Evolutionary conservation across 2,888 invertebrate species (phyloP).

Genomic region (Drosophila stalkeri): DNA sequence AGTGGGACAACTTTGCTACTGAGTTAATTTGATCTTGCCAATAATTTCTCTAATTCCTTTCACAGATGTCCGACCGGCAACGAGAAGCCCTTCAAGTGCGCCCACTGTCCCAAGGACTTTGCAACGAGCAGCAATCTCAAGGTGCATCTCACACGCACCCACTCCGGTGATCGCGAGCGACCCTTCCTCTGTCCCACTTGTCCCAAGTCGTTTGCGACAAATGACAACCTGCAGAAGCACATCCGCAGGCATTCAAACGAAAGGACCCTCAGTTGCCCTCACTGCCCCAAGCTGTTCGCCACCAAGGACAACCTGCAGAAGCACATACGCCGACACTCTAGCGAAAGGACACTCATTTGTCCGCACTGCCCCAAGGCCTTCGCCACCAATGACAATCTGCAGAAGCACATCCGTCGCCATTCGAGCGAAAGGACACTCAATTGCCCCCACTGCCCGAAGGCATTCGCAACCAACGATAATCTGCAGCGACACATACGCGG

Average conservation of each 20-base stretch:
- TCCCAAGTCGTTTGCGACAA: slow-evolving; percentile 50
- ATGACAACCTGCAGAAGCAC: slow-evolving; percentile 53
- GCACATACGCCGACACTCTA: slow-evolving; percentile 50
- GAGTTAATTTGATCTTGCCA: neutral
- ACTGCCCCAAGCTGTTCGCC: slow-evolving; percentile 55
- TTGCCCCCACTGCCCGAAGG: slow-evolving; percentile 54
- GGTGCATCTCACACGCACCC: slow-evolving; percentile 49
- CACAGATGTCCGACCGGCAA: slow-evolving; percentile 27
- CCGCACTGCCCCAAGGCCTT: slow-evolving; percentile 55
- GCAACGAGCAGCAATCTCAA: slow-evolving; percentile 54
- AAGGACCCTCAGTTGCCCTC: slow-evolving; percentile 46
- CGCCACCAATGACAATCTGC: slow-evolving; percentile 54
- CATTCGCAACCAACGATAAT: slow-evolving; percentile 55
- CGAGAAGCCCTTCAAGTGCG: slow-evolving; percentile 51
- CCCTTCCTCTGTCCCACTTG: slow-evolving; percentile 52
- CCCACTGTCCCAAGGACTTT: slow-evolving; percentile 50
- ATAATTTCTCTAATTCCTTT: neutral
- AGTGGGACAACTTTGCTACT: slow-evolving; percentile 6
- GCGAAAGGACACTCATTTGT: slow-evolving; percentile 44
- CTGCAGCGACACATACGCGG: slow-evolving; percentile 55
- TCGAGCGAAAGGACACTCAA: slow-evolving; percentile 49
- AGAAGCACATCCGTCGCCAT: slow-evolving; percentile 52
- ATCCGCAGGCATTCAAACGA: slow-evolving; percentile 53
- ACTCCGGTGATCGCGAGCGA: slow-evolving; percentile 52
- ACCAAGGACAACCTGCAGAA: slow-evolving; percentile 58